phyloP scores from a whole-genome alignment of 2,113 vertebrate genomes.

The Neolamprologus cancellatus region DNA sequence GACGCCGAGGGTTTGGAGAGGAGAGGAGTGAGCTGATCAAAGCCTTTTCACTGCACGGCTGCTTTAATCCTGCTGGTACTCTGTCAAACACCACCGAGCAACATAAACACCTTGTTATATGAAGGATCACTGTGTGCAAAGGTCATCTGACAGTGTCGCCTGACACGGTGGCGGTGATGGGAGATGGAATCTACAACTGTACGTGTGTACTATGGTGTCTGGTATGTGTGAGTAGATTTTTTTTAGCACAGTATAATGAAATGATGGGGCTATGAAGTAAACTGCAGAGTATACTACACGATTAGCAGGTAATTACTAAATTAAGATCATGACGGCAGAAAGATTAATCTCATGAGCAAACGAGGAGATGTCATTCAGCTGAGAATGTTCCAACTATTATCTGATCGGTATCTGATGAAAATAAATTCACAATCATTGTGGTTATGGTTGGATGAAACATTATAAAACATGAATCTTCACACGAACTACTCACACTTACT shows the following conservation, averaged over 20 bases:
- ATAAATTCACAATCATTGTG: neutral
- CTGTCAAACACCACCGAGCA: conserved; percentile 43
- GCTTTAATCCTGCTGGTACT: conserved; percentile 66
- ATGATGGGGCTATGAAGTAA: conserved; percentile 19
- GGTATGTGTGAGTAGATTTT: conserved; percentile 24
- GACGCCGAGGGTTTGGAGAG: conserved; percentile 32
- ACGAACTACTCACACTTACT: neutral
- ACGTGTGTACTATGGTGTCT: neutral
- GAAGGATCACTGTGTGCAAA: conserved; percentile 29
- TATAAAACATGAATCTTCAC: neutral
- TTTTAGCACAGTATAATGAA: neutral
- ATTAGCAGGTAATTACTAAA: neutral
- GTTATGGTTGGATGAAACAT: neutral
- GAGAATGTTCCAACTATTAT: neutral
- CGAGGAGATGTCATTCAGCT: neutral
- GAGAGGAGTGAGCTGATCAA: conserved; percentile 63
- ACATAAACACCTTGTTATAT: conserved; percentile 59
- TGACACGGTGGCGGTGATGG: conserved; percentile 29
- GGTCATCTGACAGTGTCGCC: conserved; percentile 42
- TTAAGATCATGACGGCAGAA: neutral
- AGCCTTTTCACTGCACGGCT: conserved; percentile 48
- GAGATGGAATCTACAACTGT: conserved; percentile 14
- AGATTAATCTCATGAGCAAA: neutral
- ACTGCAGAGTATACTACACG: neutral
- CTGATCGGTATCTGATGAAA: neutral